These are phyloP conservation scores for Hirtodrosophila confusa DNA, from an alignment of 2,888 invertebrate genomes.

Conservation along the genomic window DNA sequence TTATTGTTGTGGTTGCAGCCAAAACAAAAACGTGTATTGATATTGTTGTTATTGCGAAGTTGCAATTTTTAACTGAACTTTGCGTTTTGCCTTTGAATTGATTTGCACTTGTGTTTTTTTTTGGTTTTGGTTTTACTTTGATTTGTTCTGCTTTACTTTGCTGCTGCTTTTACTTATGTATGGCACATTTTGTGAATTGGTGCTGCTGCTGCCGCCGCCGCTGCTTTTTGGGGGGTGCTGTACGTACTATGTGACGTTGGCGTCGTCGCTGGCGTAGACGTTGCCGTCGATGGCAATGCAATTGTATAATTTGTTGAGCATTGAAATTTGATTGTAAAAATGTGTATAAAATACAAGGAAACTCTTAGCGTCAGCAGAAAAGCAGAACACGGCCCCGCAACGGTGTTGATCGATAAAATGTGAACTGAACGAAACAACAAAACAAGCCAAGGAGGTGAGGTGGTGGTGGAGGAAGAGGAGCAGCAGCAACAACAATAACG, in stretches of 20 bases:
- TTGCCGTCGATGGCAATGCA: conserved; percentile 58
- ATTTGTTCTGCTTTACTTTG: conserved; percentile 40
- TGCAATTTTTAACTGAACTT: conserved; percentile 34
- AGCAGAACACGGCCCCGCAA: conserved; percentile 36
- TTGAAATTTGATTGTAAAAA: conserved; percentile 55
- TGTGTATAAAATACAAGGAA: conserved; percentile 32
- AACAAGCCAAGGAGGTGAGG: conserved; percentile 27
- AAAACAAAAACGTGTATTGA: conserved; percentile 20
- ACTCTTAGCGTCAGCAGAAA: conserved; percentile 40
- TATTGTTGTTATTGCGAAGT: conserved; percentile 21
- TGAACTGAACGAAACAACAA: conserved; percentile 32
- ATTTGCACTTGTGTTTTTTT: conserved; percentile 44
- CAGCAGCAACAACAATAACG: conserved; percentile 18
- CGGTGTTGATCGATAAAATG: conserved; percentile 62
- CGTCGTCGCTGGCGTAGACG: conserved; percentile 16
- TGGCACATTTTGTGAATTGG: conserved; percentile 55
- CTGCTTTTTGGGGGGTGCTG: conserved; percentile 71
- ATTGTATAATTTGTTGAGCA: conserved; percentile 71
- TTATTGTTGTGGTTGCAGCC: conserved; percentile 14
- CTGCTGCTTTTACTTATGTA: conserved; percentile 43
- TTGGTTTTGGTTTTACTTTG: conserved; percentile 30
- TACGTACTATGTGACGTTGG: conserved; percentile 46
- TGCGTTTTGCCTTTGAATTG: conserved; percentile 38
- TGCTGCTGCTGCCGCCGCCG: conserved; percentile 19
- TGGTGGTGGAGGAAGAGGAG: conserved; percentile 5